These are phyloP conservation scores for Chelonoidis abingdonii DNA, from an alignment of 2,113 vertebrate species.

Conservation along the genomic window DNA sequence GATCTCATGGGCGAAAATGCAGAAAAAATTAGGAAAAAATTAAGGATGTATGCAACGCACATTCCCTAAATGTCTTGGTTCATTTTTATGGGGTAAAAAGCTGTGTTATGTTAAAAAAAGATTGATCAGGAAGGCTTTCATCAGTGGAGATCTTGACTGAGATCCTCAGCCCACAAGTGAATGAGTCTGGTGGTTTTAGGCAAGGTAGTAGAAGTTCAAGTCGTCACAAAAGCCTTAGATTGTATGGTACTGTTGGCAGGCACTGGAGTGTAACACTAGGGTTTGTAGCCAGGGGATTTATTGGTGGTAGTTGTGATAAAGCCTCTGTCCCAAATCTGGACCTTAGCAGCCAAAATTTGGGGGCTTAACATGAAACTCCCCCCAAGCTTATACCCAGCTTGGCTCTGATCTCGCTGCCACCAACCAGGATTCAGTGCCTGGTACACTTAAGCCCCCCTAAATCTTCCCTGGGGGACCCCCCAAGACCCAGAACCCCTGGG, in stretches of 20 bases:
- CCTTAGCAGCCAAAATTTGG: no score
- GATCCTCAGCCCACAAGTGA: background rate
- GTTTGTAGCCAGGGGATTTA: background rate
- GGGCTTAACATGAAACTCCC: no score
- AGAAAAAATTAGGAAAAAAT: constrained; percentile 22
- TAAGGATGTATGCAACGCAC: constrained; percentile 31
- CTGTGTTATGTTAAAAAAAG: constrained; percentile 12
- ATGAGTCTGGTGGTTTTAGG: background rate
- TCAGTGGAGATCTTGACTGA: background rate
- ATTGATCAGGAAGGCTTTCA: constrained; percentile 37
- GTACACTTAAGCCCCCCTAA: no score
- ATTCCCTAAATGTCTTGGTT: constrained; percentile 32
- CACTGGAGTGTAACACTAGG: background rate
- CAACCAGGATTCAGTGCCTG: no score
- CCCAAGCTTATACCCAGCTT: no score
- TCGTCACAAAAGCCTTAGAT: background rate
- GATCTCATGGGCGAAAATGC: background rate
- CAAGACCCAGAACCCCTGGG: no score
- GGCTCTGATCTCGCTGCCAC: no score
- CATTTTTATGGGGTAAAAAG: constrained; percentile 43
- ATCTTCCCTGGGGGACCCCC: no score
- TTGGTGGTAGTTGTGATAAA: no score
- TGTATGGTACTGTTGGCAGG: background rate
- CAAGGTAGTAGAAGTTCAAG: background rate
- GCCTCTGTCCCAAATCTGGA: no score